Evolutionary conservation across 2,797 vertebrate genomes (phyloP).

Genomic region (Neosilurus mollespiculum): DNA sequence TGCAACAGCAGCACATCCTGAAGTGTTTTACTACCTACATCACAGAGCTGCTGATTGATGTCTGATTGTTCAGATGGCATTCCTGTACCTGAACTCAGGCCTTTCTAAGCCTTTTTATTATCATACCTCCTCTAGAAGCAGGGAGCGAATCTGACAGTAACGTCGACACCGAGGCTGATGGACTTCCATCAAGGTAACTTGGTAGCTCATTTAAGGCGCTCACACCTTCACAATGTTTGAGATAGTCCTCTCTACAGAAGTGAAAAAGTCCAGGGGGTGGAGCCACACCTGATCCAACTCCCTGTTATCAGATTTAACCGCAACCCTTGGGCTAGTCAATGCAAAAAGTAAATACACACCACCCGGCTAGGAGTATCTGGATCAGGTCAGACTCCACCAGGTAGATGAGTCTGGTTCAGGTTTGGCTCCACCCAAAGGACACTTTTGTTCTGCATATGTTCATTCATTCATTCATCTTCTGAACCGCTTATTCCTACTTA

Average conservation of each 20-base stretch:
- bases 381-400: neutral
- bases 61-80: neutral
- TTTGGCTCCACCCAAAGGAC: neutral
- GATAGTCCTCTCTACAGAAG: neutral
- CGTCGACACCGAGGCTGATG: slow-evolving; percentile 86
- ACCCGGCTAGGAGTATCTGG: neutral
- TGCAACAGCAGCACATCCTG: neutral
- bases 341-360: neutral
- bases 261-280: neutral
- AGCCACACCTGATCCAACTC: neutral
- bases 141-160: slow-evolving; percentile 90
- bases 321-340: neutral
- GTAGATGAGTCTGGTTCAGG: neutral
- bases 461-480: too few species aligned
- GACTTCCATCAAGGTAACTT: slow-evolving; percentile 71
- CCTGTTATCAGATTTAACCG: neutral
- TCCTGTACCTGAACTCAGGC: neutral
- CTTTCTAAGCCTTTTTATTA: slow-evolving; percentile 4
- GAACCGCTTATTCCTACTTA: too few species aligned
- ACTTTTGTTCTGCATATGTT: neutral
- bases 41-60: neutral
- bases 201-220: neutral
- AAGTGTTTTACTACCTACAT: neutral
- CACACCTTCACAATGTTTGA: neutral
- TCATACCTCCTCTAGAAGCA: slow-evolving; percentile 71